Percentiles rank a stretch among this genome's conserved stretches.
Conservation (phyloP, 1,140 invertebrate genomes). For the Temnothorax curvispinosus region DNA sequence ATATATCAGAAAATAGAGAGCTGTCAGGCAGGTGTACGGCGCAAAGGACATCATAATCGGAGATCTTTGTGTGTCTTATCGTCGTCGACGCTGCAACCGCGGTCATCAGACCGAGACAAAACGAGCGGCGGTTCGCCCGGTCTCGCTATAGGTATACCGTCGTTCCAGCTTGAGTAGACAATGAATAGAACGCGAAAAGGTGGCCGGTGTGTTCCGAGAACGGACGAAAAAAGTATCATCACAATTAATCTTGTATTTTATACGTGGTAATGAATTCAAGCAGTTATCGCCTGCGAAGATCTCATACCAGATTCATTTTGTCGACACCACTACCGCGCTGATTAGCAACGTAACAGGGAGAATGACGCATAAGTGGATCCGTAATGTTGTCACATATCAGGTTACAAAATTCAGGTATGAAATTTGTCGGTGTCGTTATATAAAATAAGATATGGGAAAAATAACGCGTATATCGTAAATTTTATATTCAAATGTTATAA, state of each 20-base stretch:
- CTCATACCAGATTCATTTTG: conserved; percentile 60
- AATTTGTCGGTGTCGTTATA: not conserved
- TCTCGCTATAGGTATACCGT: conserved; percentile 20
- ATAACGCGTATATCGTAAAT: not conserved
- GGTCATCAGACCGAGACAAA: conserved; percentile 59
- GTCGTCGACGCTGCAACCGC: conserved; percentile 11
- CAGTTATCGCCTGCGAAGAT: conserved; percentile 61
- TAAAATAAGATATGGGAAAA: not conserved
- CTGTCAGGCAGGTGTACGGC: conserved; percentile 66
- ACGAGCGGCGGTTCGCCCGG: conserved; percentile 23
- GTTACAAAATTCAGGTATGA: not conserved
- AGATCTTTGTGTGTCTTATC: conserved; percentile 37
- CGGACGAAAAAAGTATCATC: conserved; percentile 72
- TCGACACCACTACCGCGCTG: conserved; percentile 29
- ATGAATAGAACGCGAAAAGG: conserved; percentile 57
- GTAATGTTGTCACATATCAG: not conserved
- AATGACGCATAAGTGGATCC: conserved; percentile 8
- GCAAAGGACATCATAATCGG: conserved; percentile 57
- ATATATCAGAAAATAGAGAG: conserved; percentile 67
- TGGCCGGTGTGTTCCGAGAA: conserved; percentile 47
- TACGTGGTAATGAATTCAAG: conserved; percentile 75
- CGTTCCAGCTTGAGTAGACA: conserved; percentile 47
- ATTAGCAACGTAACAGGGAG: not conserved
- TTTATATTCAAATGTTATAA: not conserved
- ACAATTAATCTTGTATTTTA: conserved; percentile 81